Evolutionary conservation across 2,113 vertebrate species (phyloP).

Genomic region (Calypte anna): DNA sequence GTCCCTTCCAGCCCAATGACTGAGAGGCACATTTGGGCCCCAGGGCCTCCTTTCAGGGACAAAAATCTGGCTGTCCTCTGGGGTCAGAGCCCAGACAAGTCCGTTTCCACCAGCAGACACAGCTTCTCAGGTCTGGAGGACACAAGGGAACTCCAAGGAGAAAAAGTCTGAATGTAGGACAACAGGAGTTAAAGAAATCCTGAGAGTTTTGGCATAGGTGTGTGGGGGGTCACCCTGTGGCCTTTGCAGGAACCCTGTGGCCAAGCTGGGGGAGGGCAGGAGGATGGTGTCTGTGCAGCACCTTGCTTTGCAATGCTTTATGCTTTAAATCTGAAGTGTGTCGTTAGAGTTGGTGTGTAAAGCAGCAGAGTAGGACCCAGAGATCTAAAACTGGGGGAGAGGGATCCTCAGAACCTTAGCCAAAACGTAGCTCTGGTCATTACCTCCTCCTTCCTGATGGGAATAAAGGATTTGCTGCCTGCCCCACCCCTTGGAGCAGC

Average conservation of each 20-base stretch:
- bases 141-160: neutral
- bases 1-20: too few species aligned
- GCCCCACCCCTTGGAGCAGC: neutral
- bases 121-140: neutral
- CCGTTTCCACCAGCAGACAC: rapidly evolving
- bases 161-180: neutral
- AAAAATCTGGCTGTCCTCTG: neutral
- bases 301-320: neutral
- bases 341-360: neutral
- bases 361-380: neutral
- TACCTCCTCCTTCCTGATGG: neutral
- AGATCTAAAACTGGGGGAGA: neutral
- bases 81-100: neutral
- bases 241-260: neutral
- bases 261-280: neutral
- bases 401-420: neutral
- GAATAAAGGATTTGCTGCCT: neutral
- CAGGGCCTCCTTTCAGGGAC: neutral
- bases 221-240: neutral
- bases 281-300: neutral
- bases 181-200: neutral
- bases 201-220: neutral
- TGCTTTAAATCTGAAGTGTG: neutral
- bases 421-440: neutral
- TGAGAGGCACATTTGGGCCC: neutral